Evolutionary conservation across 2,797 vertebrate species (phyloP).

Genomic region (Heliangelus exortis): DNA sequence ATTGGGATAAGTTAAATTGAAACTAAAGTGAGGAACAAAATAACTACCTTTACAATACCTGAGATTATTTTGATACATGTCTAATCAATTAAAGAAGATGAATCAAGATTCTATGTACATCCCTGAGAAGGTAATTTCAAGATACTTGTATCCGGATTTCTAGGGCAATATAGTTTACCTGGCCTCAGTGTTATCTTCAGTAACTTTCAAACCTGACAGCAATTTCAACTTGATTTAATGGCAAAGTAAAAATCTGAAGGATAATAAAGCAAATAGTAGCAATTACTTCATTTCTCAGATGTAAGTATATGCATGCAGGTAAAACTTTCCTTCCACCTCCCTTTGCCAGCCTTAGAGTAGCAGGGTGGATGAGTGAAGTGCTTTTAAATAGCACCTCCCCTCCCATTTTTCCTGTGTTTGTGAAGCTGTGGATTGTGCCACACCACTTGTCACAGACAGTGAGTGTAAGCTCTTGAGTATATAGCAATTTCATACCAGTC

Average conservation of each 20-base stretch:
- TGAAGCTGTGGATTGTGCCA: background rate
- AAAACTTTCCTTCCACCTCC: background rate
- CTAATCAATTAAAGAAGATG: background rate
- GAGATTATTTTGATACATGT: background rate
- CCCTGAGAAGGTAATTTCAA: background rate
- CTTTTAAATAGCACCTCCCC: background rate
- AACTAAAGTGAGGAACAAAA: rapidly evolving
- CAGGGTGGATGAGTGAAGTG: background rate
- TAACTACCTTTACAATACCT: background rate
- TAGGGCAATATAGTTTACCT: background rate
- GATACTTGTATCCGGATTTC: background rate
- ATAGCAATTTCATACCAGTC: background rate
- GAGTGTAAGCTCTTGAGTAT: background rate
- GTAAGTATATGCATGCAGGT: background rate
- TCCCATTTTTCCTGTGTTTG: background rate
- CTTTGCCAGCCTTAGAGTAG: background rate
- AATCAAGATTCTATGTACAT: background rate
- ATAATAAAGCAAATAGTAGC: background rate
- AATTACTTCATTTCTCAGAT: background rate
- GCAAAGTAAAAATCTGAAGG: background rate
- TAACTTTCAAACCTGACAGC: background rate
- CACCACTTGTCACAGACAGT: background rate
- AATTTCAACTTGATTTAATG: background rate
- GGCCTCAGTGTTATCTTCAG: background rate
- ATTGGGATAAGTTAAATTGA: background rate